phyloP scores from a whole-genome alignment of 2,797 vertebrate species.

The Acanthornis magna region DNA sequence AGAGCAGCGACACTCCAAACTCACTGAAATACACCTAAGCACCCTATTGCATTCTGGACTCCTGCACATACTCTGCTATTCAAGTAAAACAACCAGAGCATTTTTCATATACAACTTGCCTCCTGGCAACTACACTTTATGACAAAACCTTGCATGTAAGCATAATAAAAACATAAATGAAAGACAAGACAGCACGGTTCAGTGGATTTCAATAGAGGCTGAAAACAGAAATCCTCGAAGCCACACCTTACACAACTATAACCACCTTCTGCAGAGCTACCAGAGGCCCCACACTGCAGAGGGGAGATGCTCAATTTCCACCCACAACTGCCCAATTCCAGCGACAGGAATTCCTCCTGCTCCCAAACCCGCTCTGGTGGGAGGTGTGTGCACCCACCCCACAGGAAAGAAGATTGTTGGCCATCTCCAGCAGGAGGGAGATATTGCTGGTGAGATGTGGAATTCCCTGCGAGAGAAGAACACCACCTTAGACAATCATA shows the following conservation, averaged over 20 bases:
- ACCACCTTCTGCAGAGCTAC: not conserved
- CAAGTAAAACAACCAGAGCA: not conserved
- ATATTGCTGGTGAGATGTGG: not conserved
- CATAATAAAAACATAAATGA: not conserved
- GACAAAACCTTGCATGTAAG: not conserved
- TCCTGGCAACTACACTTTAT: constrained; percentile 15
- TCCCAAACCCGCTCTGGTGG: accelerated
- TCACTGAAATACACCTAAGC: not conserved
- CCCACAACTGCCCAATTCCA: not conserved
- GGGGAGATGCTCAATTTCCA: not conserved
- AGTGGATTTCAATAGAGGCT: constrained; percentile 10
- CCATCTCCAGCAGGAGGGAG: not conserved
- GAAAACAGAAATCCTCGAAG: not conserved
- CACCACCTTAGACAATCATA: not conserved
- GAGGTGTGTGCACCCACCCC: accelerated
- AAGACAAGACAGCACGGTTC: not conserved
- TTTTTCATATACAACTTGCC: not conserved
- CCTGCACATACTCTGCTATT: not conserved
- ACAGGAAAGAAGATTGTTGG: not conserved
- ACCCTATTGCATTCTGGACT: not conserved
- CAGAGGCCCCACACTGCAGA: not conserved
- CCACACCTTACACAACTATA: not conserved
- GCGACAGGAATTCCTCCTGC: not conserved
- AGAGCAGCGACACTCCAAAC: not conserved
- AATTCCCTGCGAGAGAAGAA: not conserved